Evolutionary conservation across 2,797 vertebrate species (phyloP).

Genomic region (Pantherophis vulpinus): DNA sequence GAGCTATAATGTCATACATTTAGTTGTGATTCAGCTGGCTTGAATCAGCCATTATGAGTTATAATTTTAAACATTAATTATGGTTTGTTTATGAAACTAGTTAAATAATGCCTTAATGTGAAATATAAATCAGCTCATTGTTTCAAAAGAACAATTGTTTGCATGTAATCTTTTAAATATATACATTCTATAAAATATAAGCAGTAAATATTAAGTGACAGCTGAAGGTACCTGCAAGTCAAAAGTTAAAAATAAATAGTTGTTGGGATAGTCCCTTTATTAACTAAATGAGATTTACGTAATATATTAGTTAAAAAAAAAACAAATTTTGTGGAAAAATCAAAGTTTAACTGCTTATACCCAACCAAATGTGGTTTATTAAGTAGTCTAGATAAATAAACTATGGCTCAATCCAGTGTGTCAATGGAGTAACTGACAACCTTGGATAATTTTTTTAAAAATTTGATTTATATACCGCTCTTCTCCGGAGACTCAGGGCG

Average conservation of each 20-base stretch:
- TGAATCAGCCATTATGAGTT: neutral
- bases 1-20: neutral
- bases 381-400: neutral
- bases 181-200: neutral
- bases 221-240: neutral
- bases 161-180: neutral
- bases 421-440: neutral
- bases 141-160: neutral
- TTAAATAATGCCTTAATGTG: neutral
- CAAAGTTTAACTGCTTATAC: neutral
- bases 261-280: neutral
- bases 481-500: too few relatives aligned
- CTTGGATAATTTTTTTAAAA: neutral
- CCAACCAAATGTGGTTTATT: neutral
- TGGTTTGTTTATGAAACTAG: neutral
- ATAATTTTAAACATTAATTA: neutral
- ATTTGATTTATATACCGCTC: too few relatives aligned
- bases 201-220: neutral
- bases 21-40: neutral
- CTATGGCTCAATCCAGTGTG: neutral
- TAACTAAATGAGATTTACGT: neutral
- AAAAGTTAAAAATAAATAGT: neutral
- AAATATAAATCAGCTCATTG: neutral
- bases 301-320: neutral
- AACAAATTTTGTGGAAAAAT: neutral